phyloP scores from a whole-genome alignment of 2,113 vertebrate genomes.

The Psittacula cyanocephala region DNA sequence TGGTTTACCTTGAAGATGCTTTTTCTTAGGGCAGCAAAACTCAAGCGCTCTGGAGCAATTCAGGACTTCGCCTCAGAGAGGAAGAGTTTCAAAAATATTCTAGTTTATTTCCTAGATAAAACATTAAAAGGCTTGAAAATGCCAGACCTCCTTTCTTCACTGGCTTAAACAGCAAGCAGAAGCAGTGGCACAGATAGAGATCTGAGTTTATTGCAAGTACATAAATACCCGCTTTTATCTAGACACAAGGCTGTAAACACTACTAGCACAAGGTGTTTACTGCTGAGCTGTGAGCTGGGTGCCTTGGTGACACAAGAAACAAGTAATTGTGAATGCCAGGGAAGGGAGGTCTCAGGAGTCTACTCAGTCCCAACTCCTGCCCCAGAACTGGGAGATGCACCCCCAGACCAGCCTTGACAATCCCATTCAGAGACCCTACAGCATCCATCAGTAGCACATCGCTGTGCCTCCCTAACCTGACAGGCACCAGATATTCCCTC shows the following conservation, averaged over 20 bases:
- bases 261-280: not conserved
- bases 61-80: not conserved
- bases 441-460: not conserved
- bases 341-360: not conserved
- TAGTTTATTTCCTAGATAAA: not conserved
- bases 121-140: not conserved
- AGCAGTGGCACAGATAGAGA: not conserved
- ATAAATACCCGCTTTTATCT: not conserved
- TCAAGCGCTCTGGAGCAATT: not conserved
- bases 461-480: not conserved
- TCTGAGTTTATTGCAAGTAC: not conserved
- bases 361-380: not conserved
- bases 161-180: not conserved
- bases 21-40: not conserved
- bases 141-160: not conserved
- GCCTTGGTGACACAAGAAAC: not conserved
- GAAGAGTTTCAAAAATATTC: not conserved
- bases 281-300: not conserved
- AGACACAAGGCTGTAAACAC: not conserved
- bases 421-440: not conserved
- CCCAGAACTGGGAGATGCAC: not conserved
- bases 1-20: not conserved
- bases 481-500: not conserved
- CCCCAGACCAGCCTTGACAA: not conserved
- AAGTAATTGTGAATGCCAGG: fast-evolving